Evolutionary conservation across 2,888 invertebrate genomes (phyloP).

Genomic region (Phytoseiulus persimilis): DNA sequence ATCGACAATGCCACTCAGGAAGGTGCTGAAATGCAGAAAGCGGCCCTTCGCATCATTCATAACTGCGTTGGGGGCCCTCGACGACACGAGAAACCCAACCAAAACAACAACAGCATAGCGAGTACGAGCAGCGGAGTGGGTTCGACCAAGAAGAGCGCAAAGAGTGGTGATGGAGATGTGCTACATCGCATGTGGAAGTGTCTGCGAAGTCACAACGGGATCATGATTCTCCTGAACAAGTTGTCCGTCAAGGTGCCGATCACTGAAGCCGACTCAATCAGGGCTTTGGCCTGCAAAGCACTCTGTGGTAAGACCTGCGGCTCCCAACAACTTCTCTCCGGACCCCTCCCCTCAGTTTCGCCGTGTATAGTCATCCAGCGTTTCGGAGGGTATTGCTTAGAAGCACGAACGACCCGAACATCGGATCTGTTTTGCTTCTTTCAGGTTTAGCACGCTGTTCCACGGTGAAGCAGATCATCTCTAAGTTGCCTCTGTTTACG

Average conservation of each 20-base stretch:
- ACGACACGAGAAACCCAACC: slow-evolving; percentile 38
- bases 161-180: slow-evolving; percentile 62
- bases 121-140: neutral
- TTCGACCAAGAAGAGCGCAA: slow-evolving; percentile 45
- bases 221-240: slow-evolving; percentile 79
- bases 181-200: slow-evolving; percentile 89
- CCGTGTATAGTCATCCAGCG: too few relatives aligned
- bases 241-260: slow-evolving; percentile 87
- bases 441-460: slow-evolving; percentile 80
- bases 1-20: slow-evolving; percentile 44
- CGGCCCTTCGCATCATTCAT: slow-evolving; percentile 78
- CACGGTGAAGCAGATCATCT: slow-evolving; percentile 81
- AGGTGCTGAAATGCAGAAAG: slow-evolving; percentile 73
- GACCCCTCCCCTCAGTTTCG: too few relatives aligned
- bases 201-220: slow-evolving; percentile 85
- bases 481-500: slow-evolving; percentile 85
- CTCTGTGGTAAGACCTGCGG: slow-evolving; percentile 45
- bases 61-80: slow-evolving; percentile 85
- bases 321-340: too few relatives aligned
- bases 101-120: neutral
- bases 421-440: neutral
- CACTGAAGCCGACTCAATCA: slow-evolving; percentile 88
- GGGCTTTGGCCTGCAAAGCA: slow-evolving; percentile 72
- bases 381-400: too few relatives aligned
- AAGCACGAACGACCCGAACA: too few relatives aligned